These are phyloP conservation scores for Habrosyne pyritoides DNA, from an alignment of 2,888 invertebrate species.

Conservation along the genomic window DNA sequence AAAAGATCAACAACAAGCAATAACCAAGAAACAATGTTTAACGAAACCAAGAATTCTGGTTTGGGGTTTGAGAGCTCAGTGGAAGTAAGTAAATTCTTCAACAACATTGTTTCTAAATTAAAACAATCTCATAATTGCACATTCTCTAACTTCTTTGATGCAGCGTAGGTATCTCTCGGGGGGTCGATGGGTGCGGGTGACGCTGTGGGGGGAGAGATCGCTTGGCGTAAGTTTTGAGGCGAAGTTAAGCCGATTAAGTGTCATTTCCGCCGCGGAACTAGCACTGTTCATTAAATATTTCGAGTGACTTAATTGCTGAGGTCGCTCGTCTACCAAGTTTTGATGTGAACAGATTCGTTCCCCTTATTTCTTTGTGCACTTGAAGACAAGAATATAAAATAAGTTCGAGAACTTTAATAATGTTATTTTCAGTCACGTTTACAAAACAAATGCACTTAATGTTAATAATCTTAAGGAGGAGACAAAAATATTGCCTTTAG, in stretches of 20 bases:
- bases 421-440: constrained; percentile 8
- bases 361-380: constrained; percentile 38
- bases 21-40: constrained; percentile 75
- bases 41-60: constrained; percentile 79
- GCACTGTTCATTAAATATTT: constrained; percentile 82
- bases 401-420: constrained; percentile 15
- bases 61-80: constrained; percentile 72
- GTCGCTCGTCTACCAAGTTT: constrained; percentile 66
- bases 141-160: constrained; percentile 81
- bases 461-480: too few species aligned
- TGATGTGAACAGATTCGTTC: constrained; percentile 59
- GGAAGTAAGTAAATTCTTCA: constrained; percentile 77
- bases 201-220: constrained; percentile 39
- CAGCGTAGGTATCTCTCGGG: constrained; percentile 64
- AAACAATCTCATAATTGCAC: constrained; percentile 84
- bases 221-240: constrained; percentile 73
- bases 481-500: too few species aligned
- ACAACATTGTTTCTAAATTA: constrained; percentile 83
- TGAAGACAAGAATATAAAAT: constrained; percentile 24
- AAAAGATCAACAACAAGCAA: constrained; percentile 62
- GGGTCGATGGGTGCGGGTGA: constrained; percentile 28
- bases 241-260: constrained; percentile 82
- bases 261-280: constrained; percentile 80
- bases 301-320: constrained; percentile 77
- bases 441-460: background rate